Conservation (phyloP, 2,113 vertebrate species). For the Campylomormyrus tamandua region DNA sequence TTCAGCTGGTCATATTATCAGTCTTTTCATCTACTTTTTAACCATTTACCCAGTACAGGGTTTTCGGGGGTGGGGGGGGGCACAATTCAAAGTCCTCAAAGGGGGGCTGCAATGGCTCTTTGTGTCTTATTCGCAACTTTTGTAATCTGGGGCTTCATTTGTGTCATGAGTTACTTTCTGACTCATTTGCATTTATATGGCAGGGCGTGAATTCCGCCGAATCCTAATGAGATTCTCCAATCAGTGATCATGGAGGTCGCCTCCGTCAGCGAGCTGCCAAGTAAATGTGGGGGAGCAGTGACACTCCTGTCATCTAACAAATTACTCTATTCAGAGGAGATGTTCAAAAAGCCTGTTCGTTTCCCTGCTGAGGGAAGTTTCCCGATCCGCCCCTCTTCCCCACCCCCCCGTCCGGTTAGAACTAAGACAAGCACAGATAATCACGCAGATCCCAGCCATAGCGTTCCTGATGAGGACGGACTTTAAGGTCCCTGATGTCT, state of each 20-base stretch:
- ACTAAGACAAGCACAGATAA: background rate
- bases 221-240: constrained; percentile 43
- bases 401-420: background rate
- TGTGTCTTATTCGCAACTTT: constrained; percentile 1
- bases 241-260: constrained; percentile 24
- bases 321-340: background rate
- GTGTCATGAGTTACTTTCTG: constrained; percentile 37
- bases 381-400: background rate
- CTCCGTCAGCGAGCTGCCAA: background rate
- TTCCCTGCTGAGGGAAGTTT: background rate
- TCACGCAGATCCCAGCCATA: background rate
- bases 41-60: background rate
- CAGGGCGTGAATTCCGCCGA: constrained; percentile 32
- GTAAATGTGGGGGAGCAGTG: background rate
- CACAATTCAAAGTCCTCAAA: background rate
- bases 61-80: background rate
- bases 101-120: background rate
- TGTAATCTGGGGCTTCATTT: constrained; percentile 13
- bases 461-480: background rate
- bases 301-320: background rate
- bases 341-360: background rate
- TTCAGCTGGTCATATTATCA: background rate
- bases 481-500: background rate
- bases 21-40: background rate
- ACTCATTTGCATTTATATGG: constrained; percentile 59